Evolutionary conservation across 2,888 invertebrate species (phyloP).

Genomic region (Epistrophella euchroma): DNA sequence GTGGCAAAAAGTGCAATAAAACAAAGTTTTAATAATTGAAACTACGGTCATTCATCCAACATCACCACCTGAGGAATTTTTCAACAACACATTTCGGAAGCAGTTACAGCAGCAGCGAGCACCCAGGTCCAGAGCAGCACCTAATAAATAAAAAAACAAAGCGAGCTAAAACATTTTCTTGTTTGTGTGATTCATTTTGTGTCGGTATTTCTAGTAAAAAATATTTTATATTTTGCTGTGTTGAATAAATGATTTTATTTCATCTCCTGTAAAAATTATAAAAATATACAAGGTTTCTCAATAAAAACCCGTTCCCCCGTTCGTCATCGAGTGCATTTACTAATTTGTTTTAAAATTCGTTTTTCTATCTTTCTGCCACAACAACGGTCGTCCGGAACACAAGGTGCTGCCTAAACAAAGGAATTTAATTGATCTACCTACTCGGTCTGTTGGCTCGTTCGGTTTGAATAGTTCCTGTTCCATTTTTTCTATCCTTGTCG

Average conservation of each 20-base stretch:
- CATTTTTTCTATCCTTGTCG: conserved; percentile 54
- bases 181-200: conserved; percentile 65
- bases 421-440: conserved; percentile 70
- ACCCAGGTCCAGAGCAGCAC: conserved; percentile 24
- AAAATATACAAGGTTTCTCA: not conserved
- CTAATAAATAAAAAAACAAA: conserved; percentile 12
- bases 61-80: conserved; percentile 70
- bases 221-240: not conserved
- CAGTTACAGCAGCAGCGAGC: conserved; percentile 38
- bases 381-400: conserved; percentile 62
- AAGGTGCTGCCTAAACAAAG: conserved; percentile 72
- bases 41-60: conserved; percentile 48
- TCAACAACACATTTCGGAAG: conserved; percentile 59
- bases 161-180: conserved; percentile 57
- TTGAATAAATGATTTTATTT: conserved; percentile 16
- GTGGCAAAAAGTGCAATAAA: conserved; percentile 49
- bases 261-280: conserved; percentile 2
- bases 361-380: conserved; percentile 52
- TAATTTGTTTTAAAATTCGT: not conserved
- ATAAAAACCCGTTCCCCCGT: not conserved
- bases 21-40: conserved; percentile 17
- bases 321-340: not conserved
- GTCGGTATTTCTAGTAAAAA: conserved; percentile 14
- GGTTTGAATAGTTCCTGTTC: conserved; percentile 50
- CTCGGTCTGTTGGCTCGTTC: conserved; percentile 40